Conservation (phyloP, 2,888 invertebrate species). For the Drosophila leonis region DNA sequence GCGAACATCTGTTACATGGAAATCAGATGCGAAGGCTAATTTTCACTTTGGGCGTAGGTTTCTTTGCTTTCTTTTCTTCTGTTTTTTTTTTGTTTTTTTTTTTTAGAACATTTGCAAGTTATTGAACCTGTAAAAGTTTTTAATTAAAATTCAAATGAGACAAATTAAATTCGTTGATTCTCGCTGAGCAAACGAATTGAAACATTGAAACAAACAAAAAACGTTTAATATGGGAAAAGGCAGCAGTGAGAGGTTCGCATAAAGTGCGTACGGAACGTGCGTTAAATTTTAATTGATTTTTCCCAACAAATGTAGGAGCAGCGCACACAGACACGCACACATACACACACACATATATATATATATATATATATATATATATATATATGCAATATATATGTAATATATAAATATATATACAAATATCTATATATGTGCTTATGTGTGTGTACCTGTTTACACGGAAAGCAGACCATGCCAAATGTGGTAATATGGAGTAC, state of each 20-base stretch:
- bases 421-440: slow-evolving; percentile 13
- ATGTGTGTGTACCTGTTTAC: slow-evolving; percentile 51
- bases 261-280: slow-evolving; percentile 57
- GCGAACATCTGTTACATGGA: slow-evolving; percentile 72
- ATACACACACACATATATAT: neutral
- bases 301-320: slow-evolving; percentile 62
- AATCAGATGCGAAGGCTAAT: slow-evolving; percentile 39
- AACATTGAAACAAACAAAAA: neutral
- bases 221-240: slow-evolving; percentile 14
- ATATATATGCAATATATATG: neutral
- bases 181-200: slow-evolving; percentile 14
- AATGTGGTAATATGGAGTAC: slow-evolving; percentile 67
- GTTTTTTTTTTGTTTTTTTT: neutral
- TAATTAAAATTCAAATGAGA: slow-evolving; percentile 78
- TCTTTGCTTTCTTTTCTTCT: neutral
- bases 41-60: slow-evolving; percentile 27
- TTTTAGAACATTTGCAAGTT: slow-evolving; percentile 54
- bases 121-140: slow-evolving; percentile 77
- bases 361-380: neutral
- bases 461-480: slow-evolving; percentile 62
- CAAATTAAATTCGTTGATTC: slow-evolving; percentile 63
- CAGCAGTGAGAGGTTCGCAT: slow-evolving; percentile 10
- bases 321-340: slow-evolving; percentile 12
- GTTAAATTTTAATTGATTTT: slow-evolving; percentile 81
- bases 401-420: slow-evolving; percentile 7